A percentile compares a stretch with the other conserved stretches of the same genome.
phyloP scores from a whole-genome alignment of 2,888 invertebrate genomes.

The Augochlorella aurata region DNA sequence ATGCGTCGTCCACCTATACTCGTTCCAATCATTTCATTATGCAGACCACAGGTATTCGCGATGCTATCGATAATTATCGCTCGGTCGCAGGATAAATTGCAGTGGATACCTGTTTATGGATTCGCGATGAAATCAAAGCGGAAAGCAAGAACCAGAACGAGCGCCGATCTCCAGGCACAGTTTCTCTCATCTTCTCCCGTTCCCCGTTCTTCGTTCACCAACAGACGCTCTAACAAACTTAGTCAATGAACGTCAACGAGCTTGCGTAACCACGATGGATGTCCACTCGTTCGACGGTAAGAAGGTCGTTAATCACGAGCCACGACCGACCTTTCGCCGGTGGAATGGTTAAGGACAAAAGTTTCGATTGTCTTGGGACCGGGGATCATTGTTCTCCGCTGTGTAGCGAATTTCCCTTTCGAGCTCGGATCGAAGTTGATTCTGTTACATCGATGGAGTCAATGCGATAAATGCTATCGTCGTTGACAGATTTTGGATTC shows the following conservation, averaged over 20 bases:
- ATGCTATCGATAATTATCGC: no score
- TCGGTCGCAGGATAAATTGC: not conserved
- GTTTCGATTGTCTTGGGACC: slow-evolving; percentile 34
- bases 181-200: slow-evolving; percentile 13
- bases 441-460: not conserved
- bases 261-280: slow-evolving; percentile 60
- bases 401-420: not conserved
- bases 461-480: not conserved
- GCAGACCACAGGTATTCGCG: no score
- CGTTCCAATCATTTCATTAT: no score
- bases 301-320: slow-evolving; percentile 63
- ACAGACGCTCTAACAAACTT: slow-evolving; percentile 58
- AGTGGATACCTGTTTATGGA: not conserved
- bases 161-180: slow-evolving; percentile 46
- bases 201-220: slow-evolving; percentile 2
- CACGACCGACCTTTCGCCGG: slow-evolving; percentile 39
- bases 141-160: slow-evolving; percentile 55
- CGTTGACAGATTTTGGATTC: not conserved
- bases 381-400: slow-evolving; percentile 28
- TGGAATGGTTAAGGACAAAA: slow-evolving; percentile 35
- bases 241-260: slow-evolving; percentile 58
- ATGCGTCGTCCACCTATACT: no score
- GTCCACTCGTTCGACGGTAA: slow-evolving; percentile 54
- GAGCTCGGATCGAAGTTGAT: not conserved
- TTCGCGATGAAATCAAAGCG: slow-evolving; percentile 45